Evolutionary conservation across 2,797 vertebrate species (phyloP), one percentile per base, ranked within the genome.

Genomic region (Acipenser transmontanus): DNA sequence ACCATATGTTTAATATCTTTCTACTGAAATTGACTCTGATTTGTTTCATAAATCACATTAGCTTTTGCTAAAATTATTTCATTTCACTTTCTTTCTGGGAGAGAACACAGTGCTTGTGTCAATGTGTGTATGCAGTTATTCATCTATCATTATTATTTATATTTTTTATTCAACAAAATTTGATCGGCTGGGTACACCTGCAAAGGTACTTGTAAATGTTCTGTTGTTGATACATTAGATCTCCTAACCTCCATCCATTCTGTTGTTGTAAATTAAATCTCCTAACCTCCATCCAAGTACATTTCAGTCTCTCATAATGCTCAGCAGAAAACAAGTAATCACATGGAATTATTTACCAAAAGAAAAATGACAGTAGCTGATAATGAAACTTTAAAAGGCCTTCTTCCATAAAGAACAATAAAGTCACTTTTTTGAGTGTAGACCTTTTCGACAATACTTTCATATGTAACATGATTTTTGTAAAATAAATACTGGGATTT

Each of bases 191-290:
- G 69, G 81, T 73, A 81, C 87, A 89, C 9, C 52, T 3, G 52
- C 52, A 54, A 54, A 54, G 85, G 87, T 88, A 86, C 70, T 85
- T 78, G 85, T 84, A 72, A 77, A 75, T 81, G 78, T 77, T 80
- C 75, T 76, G 70, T 83, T 88, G 87, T 88, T 85, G 85, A 89
- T 88, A 88, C 86, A 80, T 87, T 84, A 74, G 49, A 73, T 73
- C 74, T 9, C 67, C 69, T 71, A 73, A 78, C 52, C 78, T 73
- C 73, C 75, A 74, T 84, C 80, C 82, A 73, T n/a, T n/a, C n/a
- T n/a, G n/a, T n/a, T 72, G 71, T 82, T 88, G 87, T 87, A 87
- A 86, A 80, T 87, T 84, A 74, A 50, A 73, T 73, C 74, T 9
- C 67, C 69, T 71, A 73, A 78, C 52, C 78, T 73, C 73, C 75